Evolutionary conservation across 2,888 invertebrate genomes (phyloP).

Genomic region (Agonopterix alstromeriana): DNA sequence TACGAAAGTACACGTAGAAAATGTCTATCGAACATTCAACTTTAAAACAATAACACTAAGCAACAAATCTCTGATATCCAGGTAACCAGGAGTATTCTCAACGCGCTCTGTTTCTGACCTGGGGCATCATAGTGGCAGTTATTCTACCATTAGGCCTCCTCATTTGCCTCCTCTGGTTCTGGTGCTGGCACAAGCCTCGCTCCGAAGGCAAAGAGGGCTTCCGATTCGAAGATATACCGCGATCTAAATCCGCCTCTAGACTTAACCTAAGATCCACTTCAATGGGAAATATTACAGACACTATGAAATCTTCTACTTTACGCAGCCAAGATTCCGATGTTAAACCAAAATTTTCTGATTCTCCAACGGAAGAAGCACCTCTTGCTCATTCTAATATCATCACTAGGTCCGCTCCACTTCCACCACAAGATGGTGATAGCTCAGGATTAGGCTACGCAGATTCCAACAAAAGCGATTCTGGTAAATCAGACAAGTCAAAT

Average conservation of each 20-base stretch:
- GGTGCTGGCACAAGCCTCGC: constrained; percentile 76
- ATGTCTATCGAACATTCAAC: neutral
- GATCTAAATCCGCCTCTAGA: constrained; percentile 77
- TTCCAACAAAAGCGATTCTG: constrained; percentile 67
- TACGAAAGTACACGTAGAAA: neutral
- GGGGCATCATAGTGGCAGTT: constrained; percentile 83
- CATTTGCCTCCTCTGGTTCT: constrained; percentile 79
- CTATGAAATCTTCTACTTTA: constrained; percentile 60
- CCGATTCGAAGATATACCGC: constrained; percentile 73
- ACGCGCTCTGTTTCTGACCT: constrained; percentile 83
- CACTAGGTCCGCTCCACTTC: constrained; percentile 46
- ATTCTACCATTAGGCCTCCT: constrained; percentile 81
- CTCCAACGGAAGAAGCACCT: constrained; percentile 55
- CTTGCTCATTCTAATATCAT: constrained; percentile 27
- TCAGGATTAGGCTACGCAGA: constrained; percentile 73
- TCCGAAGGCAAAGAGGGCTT: constrained; percentile 76
- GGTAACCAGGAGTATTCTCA: constrained; percentile 83
- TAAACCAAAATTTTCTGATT: constrained; percentile 49
- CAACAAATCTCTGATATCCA: constrained; percentile 40
- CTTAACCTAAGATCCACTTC: constrained; percentile 72
- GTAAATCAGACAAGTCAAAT: constrained; percentile 71
- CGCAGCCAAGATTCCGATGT: constrained; percentile 48
- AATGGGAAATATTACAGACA: constrained; percentile 73
- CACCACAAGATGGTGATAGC: constrained; percentile 62
- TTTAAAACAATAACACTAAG: neutral